Conservation (phyloP, 2,888 invertebrate species). For the Julus scandinavius region DNA sequence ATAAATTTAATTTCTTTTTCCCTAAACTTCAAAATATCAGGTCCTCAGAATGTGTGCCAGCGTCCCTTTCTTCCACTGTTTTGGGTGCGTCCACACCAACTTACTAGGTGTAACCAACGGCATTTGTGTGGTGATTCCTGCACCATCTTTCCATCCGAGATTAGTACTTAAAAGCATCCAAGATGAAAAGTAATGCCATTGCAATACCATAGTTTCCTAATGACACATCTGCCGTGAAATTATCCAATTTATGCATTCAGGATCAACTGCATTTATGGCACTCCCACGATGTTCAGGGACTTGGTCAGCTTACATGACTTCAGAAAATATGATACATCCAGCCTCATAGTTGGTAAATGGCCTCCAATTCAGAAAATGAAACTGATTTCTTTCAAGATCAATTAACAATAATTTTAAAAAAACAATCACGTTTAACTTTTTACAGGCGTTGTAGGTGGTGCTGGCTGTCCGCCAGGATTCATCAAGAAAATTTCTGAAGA, state of each 20-base stretch:
- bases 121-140: constrained; percentile 67
- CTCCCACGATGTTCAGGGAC: constrained; percentile 89
- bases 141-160: constrained; percentile 64
- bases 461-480: too few species aligned
- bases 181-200: constrained; percentile 72
- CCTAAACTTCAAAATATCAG: not conserved
- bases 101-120: constrained; percentile 59
- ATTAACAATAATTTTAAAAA: too few species aligned
- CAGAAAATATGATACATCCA: constrained; percentile 55
- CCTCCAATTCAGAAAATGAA: too few species aligned
- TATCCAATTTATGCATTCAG: constrained; percentile 59
- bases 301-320: constrained; percentile 71
- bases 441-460: too few species aligned
- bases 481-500: too few species aligned
- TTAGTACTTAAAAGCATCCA: constrained; percentile 74
- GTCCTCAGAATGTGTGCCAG: not conserved
- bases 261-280: constrained; percentile 78
- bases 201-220: constrained; percentile 54
- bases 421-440: too few species aligned
- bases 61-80: constrained; percentile 82
- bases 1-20: too few species aligned
- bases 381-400: too few species aligned
- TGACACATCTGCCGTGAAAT: too few species aligned
- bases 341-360: too few species aligned
- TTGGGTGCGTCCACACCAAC: constrained; percentile 76